Base-by-base conservation (phyloP, 2,113 vertebrate genomes). In the Halcyon malimbica region DNA sequence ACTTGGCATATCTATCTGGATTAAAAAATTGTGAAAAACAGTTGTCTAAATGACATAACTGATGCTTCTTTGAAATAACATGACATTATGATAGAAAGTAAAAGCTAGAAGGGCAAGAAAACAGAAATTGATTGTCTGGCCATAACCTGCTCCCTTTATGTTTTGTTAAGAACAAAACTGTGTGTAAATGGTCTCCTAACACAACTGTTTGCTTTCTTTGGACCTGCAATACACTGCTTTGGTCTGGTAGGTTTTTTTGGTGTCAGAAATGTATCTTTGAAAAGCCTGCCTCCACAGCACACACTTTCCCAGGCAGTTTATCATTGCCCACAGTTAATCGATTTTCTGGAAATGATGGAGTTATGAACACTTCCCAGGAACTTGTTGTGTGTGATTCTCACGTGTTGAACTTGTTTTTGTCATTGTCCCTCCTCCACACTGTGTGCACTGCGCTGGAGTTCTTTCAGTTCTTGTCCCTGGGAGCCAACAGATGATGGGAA, bases 341-440 rank as follows among this genome's bases (percentile, higher is more conserved):
- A 87, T 83, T 75, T 96, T 57, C 88, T 76, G 68, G 64, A 96
- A 97, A 67, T 1, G 29, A 65, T 78, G 57, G 18, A 92, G 65
- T 25, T 83, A 65, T 73, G 75, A 94, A 70, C 44, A 60, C 84
- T 90, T 54, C 37, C 26, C 60, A 54, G 89, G 83, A 92, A 56
- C n/a, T 42, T 46, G 41, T 9, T 62, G 60, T 51, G 35, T 75
- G 48, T 82, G 51, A 76, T 91, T 88, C 81, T 78, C 69, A 88
- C 79, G n/a, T 57, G 67, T 78, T 82, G 73, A 96, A 94, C 87
- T 67, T 70, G 16, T 96, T 93, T 89, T 92, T 85, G 44, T 48
- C 48, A 31, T 51, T 77, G 44, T 87, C n/a, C 54, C 17, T 80
- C 33, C 46, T 81, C 51, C 46, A 29, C 54, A 25, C 56, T 73